phyloP scores from a whole-genome alignment of 1,140 invertebrate species.

The Galleria mellonella region DNA sequence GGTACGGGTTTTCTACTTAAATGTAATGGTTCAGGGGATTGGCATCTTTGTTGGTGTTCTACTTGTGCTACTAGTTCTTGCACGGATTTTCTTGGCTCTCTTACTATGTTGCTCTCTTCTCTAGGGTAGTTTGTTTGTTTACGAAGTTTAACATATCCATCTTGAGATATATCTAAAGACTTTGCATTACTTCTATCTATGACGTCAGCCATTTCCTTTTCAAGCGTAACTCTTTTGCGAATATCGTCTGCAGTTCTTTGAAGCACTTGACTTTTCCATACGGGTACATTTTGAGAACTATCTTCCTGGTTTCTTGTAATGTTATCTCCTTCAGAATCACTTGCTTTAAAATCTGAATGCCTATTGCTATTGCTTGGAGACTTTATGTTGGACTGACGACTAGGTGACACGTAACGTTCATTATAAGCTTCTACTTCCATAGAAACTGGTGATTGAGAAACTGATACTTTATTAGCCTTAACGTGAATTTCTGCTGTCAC shows the following conservation, averaged over 20 bases:
- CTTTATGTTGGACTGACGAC: slow-evolving; percentile 40
- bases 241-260: slow-evolving; percentile 66
- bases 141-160: slow-evolving; percentile 65
- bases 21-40: slow-evolving; percentile 40
- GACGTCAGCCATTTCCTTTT: slow-evolving; percentile 54
- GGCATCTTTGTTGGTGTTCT: slow-evolving; percentile 66
- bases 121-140: slow-evolving; percentile 45
- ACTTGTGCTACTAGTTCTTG: slow-evolving; percentile 77
- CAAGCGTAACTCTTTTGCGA: slow-evolving; percentile 48
- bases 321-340: slow-evolving; percentile 30
- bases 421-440: slow-evolving; percentile 38
- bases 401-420: slow-evolving; percentile 41
- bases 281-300: slow-evolving; percentile 22
- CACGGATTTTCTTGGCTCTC: slow-evolving; percentile 70
- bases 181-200: slow-evolving; percentile 37
- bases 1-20: slow-evolving; percentile 32
- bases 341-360: slow-evolving; percentile 32
- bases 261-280: slow-evolving; percentile 66
- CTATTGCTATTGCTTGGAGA: slow-evolving; percentile 42
- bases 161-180: slow-evolving; percentile 61
- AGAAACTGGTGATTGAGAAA: slow-evolving; percentile 52
- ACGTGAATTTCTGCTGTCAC: slow-evolving; percentile 70
- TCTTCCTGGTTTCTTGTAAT: slow-evolving; percentile 21
- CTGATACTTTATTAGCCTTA: slow-evolving; percentile 51
- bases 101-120: slow-evolving; percentile 35